phyloP scores from a whole-genome alignment of 1,140 invertebrate genomes.

The Drosophila ficusphila region DNA sequence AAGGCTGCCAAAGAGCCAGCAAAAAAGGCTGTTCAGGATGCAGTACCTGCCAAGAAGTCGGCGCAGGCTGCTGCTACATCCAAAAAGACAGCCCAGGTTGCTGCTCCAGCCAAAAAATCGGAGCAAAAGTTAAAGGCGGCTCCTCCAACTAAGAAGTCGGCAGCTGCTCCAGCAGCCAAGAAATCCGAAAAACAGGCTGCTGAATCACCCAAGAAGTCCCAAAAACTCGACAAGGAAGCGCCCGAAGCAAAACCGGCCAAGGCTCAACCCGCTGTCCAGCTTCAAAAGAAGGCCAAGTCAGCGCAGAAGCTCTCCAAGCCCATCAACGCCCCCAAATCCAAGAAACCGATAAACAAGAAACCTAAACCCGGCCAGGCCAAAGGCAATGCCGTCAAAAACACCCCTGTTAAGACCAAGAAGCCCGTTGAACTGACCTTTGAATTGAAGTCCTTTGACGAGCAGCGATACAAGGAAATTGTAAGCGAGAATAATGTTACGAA shows the following conservation, averaged over 20 bases:
- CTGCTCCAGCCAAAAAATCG: background rate
- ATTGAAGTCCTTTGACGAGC: conserved; percentile 66
- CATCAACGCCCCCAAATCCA: conserved; percentile 28
- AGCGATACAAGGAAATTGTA: conserved; percentile 65
- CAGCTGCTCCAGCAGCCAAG: background rate
- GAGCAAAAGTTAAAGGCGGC: conserved; percentile 7
- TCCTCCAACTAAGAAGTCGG: background rate
- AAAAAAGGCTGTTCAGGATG: background rate
- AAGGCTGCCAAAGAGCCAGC: conserved; percentile 1
- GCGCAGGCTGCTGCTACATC: background rate
- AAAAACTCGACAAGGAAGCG: background rate
- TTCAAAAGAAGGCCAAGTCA: conserved; percentile 24
- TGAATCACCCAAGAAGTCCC: background rate
- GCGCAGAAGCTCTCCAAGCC: conserved; percentile 21
- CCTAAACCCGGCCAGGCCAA: conserved; percentile 9
- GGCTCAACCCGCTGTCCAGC: conserved; percentile 10
- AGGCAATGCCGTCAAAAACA: conserved; percentile 14
- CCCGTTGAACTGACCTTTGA: conserved; percentile 41
- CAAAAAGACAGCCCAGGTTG: background rate
- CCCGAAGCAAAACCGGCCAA: background rate
- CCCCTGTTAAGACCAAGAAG: conserved; percentile 9
- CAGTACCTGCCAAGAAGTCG: conserved; percentile 3
- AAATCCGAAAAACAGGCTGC: conserved; percentile 11
- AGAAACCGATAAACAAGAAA: conserved; percentile 9
- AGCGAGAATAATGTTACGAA: conserved; percentile 58